Evolutionary conservation across 1,140 invertebrate species (phyloP), one percentile per base, ranked within the genome.

Genomic region (Orussus abietinus): DNA sequence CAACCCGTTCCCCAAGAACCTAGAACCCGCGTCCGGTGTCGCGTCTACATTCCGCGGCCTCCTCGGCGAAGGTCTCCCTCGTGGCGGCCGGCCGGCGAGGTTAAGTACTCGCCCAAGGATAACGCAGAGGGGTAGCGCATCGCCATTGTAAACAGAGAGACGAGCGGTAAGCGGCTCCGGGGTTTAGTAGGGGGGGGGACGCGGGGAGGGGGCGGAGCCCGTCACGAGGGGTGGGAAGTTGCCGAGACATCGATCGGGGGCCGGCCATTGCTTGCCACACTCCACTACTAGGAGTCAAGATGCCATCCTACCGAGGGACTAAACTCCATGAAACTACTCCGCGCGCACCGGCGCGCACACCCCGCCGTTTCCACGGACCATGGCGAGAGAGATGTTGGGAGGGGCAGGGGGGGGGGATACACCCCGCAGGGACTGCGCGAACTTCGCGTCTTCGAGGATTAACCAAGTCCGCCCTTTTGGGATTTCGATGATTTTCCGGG

Each of bases 171-270:
- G 62, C 62, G 64, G 56, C 57, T 66, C 54, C 59, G 55, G 55
- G 62, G 63, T 68, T 66, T 68, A 61, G 62, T 25, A 44, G 39
- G 45, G 31, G 36, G 33, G 47, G 35, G 45, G 50, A 36, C n/a
- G 28, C 22, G 15, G 41, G 33, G 53, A 39, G 52, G 50, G 49
- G 45, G 56, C 38, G 47, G 40, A 45, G 45, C 47, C 41, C 37
- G 55, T 55, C 45, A n/a, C n/a, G 55, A 62, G 65, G n/a, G 62
- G 60, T 62, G 65, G 67, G 64, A 69, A 69, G 63, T 68, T 68
- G 64, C 63, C 62, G 69, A 69, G 69, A 72, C 69, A 72, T 72
- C 69, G 69, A 72, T 72, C 69, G 63, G 65, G n/a, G 57, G 57
- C 65, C 69, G 67, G 67, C 69, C 69, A 70, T 72, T 69, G 69